Base-by-base conservation (phyloP, 2,113 vertebrate genomes). In the Beaufortia kweichowensis region DNA sequence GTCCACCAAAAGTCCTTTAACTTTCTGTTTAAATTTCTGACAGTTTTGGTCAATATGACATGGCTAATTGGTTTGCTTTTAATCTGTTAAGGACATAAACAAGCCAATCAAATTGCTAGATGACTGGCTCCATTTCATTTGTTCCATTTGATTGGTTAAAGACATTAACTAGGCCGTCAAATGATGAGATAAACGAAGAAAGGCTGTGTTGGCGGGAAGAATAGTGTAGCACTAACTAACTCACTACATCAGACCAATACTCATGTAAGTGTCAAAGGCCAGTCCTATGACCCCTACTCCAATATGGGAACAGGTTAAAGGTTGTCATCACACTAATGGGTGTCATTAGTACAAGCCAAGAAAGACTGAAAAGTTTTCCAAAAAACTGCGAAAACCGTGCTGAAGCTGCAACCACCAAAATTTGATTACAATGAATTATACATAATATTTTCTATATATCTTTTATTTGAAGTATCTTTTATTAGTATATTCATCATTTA, bases 81-180 rank as follows among this genome's bases (percentile, higher is more conserved):
- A 41, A 69, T 62, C 56, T 61, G 39, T 48, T 29, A 62, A 39
- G 66, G 76, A 61, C 67, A 43, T 21, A 26, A 68, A 69, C 57
- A 62, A 67, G 62, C 63, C 63, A 76, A 67, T 67, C 41, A 53
- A 48, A 48, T 68, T 28, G 31, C 61, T 70, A 78, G 41, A 78
- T 71, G 69, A 71, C 53, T 71, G 69, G 69, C 35, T 33, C 31
- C 1, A n/a, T 68, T 53, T 35, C 33, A 79, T 73, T 59, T 41
- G 43, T 33, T 55, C 35, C 31, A 15, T 59, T 75, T 75, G 63
- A 61, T 79, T 79, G 71, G 78, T 68, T 75, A 29, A 75, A 79
- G 55, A 61, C 55, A 61, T 79, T 68, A 61, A 61, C 59, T 53
- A 48, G 61, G 39, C 41, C 41, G 53, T 53, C 71, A 67, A 41